phyloP scores from a whole-genome alignment of 2,797 vertebrate genomes.

The Lateolabrax maculatus region DNA sequence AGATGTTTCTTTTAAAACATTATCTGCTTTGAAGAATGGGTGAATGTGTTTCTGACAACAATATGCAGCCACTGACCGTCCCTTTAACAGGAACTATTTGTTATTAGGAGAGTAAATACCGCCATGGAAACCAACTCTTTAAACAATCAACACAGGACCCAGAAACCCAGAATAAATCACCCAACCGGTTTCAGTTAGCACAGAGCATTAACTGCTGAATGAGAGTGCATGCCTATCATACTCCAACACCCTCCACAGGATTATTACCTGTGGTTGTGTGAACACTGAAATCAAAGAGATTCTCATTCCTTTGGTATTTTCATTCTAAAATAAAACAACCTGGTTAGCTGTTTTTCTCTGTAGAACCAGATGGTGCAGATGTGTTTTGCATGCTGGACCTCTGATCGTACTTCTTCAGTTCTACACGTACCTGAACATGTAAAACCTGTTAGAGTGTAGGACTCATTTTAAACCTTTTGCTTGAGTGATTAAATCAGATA shows the following conservation, averaged over 20 bases:
- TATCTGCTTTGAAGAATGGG: neutral
- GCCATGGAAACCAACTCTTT: conserved; percentile 19
- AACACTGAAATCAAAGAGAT: neutral
- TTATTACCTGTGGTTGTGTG: neutral
- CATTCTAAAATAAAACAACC: neutral
- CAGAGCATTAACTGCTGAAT: neutral
- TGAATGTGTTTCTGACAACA: neutral
- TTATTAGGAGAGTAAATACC: neutral
- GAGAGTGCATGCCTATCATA: neutral
- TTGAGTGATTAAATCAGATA: too few relatives aligned
- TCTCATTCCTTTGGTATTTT: neutral
- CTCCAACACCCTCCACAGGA: neutral
- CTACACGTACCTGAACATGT: too few relatives aligned
- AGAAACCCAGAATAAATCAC: conserved; percentile 5
- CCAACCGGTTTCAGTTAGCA: conserved; percentile 11
- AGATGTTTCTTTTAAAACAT: neutral
- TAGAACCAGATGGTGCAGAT: too few relatives aligned
- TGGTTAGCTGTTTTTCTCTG: too few relatives aligned
- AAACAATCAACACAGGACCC: conserved; percentile 13
- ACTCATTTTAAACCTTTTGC: too few relatives aligned
- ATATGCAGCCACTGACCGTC: neutral
- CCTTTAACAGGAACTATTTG: neutral
- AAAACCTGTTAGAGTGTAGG: too few relatives aligned
- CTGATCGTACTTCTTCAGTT: too few relatives aligned
- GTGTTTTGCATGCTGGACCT: too few relatives aligned